These are phyloP conservation scores for Illadopsis cleaveri DNA, from an alignment of 2,113 vertebrate genomes.

Conservation along the genomic window DNA sequence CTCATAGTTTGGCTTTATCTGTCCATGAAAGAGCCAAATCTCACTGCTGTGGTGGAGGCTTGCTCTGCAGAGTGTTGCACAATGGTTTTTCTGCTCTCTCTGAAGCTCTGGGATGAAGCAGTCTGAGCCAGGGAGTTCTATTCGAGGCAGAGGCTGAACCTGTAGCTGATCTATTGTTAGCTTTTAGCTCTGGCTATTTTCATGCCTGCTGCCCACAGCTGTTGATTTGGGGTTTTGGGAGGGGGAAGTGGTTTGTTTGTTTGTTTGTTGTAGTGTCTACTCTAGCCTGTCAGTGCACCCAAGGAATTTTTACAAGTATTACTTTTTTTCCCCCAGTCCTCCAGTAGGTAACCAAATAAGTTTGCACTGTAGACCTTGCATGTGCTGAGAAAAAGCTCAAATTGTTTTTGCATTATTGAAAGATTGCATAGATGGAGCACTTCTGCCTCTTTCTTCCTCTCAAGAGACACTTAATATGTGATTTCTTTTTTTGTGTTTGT, in stretches of 20 bases:
- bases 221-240: neutral
- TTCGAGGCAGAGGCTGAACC: neutral
- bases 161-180: neutral
- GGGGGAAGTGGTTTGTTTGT: neutral
- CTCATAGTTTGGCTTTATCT: neutral
- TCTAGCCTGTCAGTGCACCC: neutral
- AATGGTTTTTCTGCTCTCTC: neutral
- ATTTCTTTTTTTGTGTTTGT: neutral
- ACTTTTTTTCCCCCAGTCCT: neutral
- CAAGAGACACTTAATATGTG: rapidly evolving
- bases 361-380: neutral
- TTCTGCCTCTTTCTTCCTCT: neutral
- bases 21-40: neutral
- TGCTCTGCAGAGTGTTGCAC: neutral
- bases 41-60: neutral
- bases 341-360: neutral
- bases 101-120: neutral
- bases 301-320: neutral
- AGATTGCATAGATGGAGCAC: neutral
- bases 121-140: neutral
- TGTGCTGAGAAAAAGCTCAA: neutral
- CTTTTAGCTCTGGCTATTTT: neutral
- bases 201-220: neutral
- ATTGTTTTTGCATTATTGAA: neutral
- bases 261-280: neutral